phyloP scores from a whole-genome alignment of 2,888 invertebrate genomes.

The Cephus rjabovi region DNA sequence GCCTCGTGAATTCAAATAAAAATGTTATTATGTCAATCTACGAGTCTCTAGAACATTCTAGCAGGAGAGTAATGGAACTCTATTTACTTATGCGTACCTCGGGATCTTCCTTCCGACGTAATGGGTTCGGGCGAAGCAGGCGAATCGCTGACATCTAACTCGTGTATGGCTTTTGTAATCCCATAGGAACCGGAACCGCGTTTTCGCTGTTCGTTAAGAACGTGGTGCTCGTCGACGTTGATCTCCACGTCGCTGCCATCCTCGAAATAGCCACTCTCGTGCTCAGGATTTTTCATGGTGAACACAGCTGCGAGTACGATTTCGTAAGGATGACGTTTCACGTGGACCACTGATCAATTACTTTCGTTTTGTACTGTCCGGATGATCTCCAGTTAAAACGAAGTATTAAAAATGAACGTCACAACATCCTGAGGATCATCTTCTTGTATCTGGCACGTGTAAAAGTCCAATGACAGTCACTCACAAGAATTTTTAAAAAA shows the following conservation, averaged over 20 bases:
- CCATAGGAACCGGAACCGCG: conserved; percentile 41
- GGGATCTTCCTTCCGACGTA: conserved; percentile 27
- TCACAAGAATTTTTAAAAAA: not conserved
- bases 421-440: not conserved
- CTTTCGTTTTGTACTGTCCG: not conserved
- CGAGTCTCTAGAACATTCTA: not conserved
- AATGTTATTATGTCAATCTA: not conserved
- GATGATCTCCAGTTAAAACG: not conserved
- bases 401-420: not conserved
- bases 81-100: conserved; percentile 32
- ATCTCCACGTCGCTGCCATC: conserved; percentile 71
- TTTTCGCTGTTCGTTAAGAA: conserved; percentile 26
- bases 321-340: conserved; percentile 4
- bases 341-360: not conserved
- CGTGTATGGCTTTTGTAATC: conserved; percentile 48
- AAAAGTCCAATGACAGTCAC: not conserved
- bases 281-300: conserved; percentile 73
- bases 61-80: not conserved
- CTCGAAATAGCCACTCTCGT: conserved; percentile 89
- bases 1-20: not conserved
- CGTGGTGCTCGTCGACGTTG: conserved; percentile 38
- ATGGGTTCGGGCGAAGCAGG: conserved; percentile 49
- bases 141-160: conserved; percentile 51
- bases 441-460: not conserved
- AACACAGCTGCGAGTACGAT: not conserved